Percentiles rank a stretch among this genome's conserved stretches.
Evolutionary conservation across 2,113 vertebrate species (phyloP).

Genomic region (Zootoca vivipara): DNA sequence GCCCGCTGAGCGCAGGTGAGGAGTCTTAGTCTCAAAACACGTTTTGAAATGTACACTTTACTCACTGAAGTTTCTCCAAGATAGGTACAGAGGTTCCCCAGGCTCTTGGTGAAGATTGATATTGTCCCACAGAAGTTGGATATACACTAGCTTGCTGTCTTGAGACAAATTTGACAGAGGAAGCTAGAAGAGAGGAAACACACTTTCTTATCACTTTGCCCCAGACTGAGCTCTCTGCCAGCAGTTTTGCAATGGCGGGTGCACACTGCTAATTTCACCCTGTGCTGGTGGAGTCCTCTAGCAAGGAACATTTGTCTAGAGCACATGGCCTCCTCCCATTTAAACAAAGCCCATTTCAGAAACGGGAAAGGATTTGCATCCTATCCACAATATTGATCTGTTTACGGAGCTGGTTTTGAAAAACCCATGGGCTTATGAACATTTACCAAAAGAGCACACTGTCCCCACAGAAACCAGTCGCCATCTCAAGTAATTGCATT

Average conservation of each 20-base stretch:
- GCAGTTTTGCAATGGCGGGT: neutral
- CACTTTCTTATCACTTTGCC: neutral
- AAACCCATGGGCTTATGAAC: neutral
- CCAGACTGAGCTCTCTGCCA: neutral
- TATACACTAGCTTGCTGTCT: constrained; percentile 93
- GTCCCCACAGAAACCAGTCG: neutral
- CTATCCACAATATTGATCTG: neutral
- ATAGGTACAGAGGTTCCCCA: constrained; percentile 88
- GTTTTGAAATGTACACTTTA: constrained; percentile 48
- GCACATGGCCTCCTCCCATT: neutral
- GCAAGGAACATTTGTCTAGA: neutral
- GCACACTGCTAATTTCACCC: neutral
- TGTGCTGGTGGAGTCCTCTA: neutral
- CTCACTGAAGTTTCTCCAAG: constrained; percentile 93
- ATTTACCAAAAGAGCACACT: neutral
- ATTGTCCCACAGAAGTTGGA: constrained; percentile 97
- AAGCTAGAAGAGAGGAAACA: constrained; percentile 76
- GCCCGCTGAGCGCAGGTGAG: neutral
- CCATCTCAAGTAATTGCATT: neutral
- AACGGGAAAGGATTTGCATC: neutral
- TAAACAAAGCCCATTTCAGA: neutral
- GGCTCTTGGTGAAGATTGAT: constrained; percentile 94
- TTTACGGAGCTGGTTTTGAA: neutral
- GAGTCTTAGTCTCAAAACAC: neutral
- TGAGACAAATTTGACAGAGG: constrained; percentile 89